Conservation (phyloP, 2,797 vertebrate species). For the Huso huso region DNA sequence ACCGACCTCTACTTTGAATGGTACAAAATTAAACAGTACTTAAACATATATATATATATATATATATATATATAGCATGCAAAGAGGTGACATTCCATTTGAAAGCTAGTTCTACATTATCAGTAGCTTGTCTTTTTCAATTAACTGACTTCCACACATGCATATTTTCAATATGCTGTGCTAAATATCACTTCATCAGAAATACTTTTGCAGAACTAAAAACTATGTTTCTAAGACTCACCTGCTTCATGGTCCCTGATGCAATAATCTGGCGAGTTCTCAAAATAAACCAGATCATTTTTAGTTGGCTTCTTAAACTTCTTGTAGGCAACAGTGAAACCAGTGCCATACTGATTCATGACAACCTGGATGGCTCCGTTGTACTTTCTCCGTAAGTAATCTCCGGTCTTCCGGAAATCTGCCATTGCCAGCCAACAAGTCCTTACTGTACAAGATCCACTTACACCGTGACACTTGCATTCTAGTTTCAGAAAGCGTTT, state of each 20-base stretch:
- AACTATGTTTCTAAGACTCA: slow-evolving; percentile 38
- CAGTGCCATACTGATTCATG: slow-evolving; percentile 69
- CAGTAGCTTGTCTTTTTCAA: too few species aligned
- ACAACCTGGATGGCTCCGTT: slow-evolving; percentile 67
- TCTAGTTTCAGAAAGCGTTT: slow-evolving; percentile 66
- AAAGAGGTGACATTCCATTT: too few species aligned
- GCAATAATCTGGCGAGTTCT: slow-evolving; percentile 94
- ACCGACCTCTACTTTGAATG: too few species aligned
- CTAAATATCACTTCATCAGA: too few species aligned
- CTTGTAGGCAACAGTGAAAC: slow-evolving; percentile 67
- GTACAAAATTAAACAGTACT: too few species aligned
- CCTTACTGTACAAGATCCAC: slow-evolving; percentile 60
- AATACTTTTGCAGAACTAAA: too few species aligned
- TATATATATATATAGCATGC: too few species aligned
- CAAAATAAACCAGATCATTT: slow-evolving; percentile 89
- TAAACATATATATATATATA: too few species aligned
- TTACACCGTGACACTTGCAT: slow-evolving; percentile 67
- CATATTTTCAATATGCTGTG: too few species aligned
- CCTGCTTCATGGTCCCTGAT: slow-evolving; percentile 82
- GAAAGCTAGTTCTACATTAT: too few species aligned
- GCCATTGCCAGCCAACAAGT: slow-evolving; percentile 70
- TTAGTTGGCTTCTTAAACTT: slow-evolving; percentile 67
- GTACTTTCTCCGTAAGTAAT: slow-evolving; percentile 65
- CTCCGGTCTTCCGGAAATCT: slow-evolving; percentile 62
- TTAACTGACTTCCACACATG: too few species aligned